A percentile compares a stretch with the other conserved stretches of the same genome.
These are phyloP conservation scores for Salvelinus alpinus DNA, from an alignment of 2,113 vertebrate genomes.

Conservation along the genomic window DNA sequence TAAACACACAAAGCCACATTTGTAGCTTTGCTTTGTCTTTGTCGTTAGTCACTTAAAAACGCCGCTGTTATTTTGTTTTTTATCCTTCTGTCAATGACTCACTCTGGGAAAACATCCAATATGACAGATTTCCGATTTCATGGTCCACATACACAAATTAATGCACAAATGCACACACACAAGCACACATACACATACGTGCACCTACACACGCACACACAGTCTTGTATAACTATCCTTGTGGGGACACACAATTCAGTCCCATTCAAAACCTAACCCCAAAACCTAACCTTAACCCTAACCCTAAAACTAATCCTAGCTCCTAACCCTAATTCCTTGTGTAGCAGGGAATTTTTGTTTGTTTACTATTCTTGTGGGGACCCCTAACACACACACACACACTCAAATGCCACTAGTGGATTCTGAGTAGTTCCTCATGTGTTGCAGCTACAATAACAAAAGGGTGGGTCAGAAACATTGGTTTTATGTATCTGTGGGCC, in stretches of 20 bases:
- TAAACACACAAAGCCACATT: conserved; percentile 36
- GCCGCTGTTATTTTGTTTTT: conserved; percentile 33
- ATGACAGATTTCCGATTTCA: conserved; percentile 43
- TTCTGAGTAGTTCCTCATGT: too few relatives aligned
- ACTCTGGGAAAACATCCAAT: conserved; percentile 26
- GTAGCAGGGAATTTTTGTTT: too few relatives aligned
- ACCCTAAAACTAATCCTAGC: too few relatives aligned
- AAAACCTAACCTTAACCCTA: too few relatives aligned
- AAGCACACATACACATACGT: background rate
- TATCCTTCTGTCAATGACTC: conserved; percentile 41
- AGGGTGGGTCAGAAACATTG: background rate
- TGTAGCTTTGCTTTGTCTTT: conserved; percentile 36
- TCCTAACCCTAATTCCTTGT: too few relatives aligned
- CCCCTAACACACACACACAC: background rate
- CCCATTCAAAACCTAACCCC: too few relatives aligned
- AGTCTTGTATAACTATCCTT: background rate
- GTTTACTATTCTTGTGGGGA: too few relatives aligned
- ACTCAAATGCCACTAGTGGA: background rate
- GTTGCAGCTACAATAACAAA: too few relatives aligned
- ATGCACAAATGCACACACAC: background rate
- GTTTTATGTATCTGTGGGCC: conserved; percentile 5
- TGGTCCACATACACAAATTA: conserved; percentile 16
- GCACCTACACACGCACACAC: conserved; percentile 10
- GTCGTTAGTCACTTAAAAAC: conserved; percentile 34
- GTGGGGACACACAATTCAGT: background rate